Conservation (phyloP, 2,888 invertebrate genomes). For the Busseola fusca region DNA sequence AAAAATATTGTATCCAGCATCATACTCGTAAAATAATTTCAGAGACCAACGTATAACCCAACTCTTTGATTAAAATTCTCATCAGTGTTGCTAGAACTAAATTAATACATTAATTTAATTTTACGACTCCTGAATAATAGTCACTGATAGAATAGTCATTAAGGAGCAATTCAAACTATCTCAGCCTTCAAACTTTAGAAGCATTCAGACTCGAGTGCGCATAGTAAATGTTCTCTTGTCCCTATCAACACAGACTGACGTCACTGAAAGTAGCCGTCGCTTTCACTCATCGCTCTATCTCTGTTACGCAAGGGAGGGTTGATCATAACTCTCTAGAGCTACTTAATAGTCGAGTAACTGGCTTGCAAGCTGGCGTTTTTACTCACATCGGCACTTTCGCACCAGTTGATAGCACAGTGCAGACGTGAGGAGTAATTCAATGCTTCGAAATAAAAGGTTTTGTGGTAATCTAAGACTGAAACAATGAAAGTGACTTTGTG, state of each 20-base stretch:
- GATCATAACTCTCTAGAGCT: constrained; percentile 42
- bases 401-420: constrained; percentile 13
- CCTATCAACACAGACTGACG: constrained; percentile 21
- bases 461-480: background rate
- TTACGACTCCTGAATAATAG: constrained; percentile 15
- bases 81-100: constrained; percentile 17
- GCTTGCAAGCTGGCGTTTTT: constrained; percentile 63
- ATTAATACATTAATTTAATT: constrained; percentile 36
- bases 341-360: constrained; percentile 59
- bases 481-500: background rate
- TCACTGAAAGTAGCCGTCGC: constrained; percentile 16
- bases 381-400: constrained; percentile 21
- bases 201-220: constrained; percentile 36
- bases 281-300: constrained; percentile 22
- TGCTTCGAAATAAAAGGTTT: constrained; percentile 19
- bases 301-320: constrained; percentile 31
- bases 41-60: background rate
- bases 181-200: constrained; percentile 43
- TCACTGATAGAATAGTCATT: constrained; percentile 36
- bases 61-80: constrained; percentile 2
- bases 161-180: constrained; percentile 38
- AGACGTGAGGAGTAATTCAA: constrained; percentile 26
- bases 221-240: constrained; percentile 34
- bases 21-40: constrained; percentile 2
- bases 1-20: background rate